Evolutionary conservation across 37 sponge, comb jelly and placozoan species (phyloP).

Genomic region (Ianthella basta): DNA sequence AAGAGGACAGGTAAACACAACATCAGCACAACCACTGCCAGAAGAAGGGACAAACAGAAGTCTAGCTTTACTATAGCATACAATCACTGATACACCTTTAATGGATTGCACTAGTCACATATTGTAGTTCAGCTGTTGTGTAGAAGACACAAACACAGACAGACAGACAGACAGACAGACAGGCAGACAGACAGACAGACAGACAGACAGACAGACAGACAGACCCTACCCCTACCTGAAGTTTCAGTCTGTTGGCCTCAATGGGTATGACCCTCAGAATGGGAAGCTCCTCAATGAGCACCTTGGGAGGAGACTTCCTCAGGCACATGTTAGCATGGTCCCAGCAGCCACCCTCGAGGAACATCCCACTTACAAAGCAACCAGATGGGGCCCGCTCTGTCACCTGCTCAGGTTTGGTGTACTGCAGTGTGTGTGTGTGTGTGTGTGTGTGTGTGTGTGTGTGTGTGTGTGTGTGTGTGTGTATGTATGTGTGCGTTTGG

Average conservation of each 20-base stretch:
- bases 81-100: too few relatives aligned
- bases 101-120: too few relatives aligned
- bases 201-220: neutral
- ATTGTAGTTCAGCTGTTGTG: too few relatives aligned
- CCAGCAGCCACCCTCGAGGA: constrained; percentile 95
- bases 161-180: neutral
- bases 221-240: constrained; percentile 63
- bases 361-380: constrained; percentile 94
- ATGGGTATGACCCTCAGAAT: constrained; percentile 96
- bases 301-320: constrained; percentile 82
- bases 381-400: constrained; percentile 91
- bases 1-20: too few relatives aligned
- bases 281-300: constrained; percentile 95
- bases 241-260: constrained; percentile 95
- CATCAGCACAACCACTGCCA: neutral
- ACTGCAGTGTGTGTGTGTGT: constrained; percentile 45
- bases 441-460: too few relatives aligned
- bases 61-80: too few relatives aligned
- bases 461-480: too few relatives aligned
- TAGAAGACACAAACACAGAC: neutral
- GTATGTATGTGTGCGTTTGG: too few relatives aligned
- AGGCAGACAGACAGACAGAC: constrained; percentile 3
- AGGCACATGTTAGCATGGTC: constrained; percentile 79
- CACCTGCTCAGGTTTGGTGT: constrained; percentile 73
- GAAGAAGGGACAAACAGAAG: neutral